Evolutionary conservation across 92 coral and sea anemone species (phyloP).

Genomic region (Palythoa grandis): DNA sequence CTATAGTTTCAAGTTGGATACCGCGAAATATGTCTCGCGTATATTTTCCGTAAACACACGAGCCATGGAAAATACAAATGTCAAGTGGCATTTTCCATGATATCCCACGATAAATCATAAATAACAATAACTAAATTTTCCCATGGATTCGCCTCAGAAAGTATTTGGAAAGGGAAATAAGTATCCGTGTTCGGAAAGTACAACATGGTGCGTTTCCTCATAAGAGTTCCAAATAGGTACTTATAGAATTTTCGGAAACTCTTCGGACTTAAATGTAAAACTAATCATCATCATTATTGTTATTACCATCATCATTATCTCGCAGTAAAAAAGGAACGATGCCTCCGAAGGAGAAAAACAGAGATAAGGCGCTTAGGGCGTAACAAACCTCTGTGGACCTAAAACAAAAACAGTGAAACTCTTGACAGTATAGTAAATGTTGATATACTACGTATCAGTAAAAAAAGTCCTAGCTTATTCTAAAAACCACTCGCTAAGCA

Average conservation of each 20-base stretch:
- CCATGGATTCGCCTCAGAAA: neutral
- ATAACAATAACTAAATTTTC: neutral
- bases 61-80: neutral
- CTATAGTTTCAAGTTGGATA: neutral
- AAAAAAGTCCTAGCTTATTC: no score
- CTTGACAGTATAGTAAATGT: no score
- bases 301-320: neutral
- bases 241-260: neutral
- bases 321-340: no score
- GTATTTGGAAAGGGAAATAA: neutral
- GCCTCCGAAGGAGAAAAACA: no score
- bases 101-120: neutral
- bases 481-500: no score
- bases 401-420: no score
- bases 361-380: no score
- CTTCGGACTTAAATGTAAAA: no score
- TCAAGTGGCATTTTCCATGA: neutral
- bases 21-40: neutral
- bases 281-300: neutral
- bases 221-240: neutral
- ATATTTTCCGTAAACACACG: neutral
- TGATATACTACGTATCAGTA: no score
- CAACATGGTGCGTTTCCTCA: neutral
- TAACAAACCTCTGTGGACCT: no score
- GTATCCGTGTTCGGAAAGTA: neutral